Evolutionary conservation across 1,140 invertebrate species (phyloP).

Genomic region (Sminthurides bifidus): DNA sequence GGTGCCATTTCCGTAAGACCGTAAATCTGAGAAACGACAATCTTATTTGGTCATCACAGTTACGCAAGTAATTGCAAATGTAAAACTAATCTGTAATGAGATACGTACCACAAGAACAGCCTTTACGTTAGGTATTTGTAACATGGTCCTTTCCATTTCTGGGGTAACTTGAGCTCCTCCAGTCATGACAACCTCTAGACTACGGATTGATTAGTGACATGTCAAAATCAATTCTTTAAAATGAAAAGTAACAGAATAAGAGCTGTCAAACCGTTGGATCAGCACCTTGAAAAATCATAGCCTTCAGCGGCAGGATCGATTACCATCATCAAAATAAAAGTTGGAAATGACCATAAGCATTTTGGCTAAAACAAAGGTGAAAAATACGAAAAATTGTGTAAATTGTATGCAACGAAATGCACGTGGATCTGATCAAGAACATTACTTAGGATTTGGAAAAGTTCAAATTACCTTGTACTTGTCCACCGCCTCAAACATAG

Average conservation of each 20-base stretch:
- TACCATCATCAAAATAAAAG: conserved; percentile 4
- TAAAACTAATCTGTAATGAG: no score
- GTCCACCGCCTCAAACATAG: conserved; percentile 8
- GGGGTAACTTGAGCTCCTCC: conserved; percentile 11
- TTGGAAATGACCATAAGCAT: conserved; percentile 12
- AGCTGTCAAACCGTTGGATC: no score
- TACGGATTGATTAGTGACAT: no score
- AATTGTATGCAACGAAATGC: not conserved
- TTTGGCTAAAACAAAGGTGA: conserved; percentile 3
- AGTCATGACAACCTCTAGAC: not conserved
- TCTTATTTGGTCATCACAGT: no score
- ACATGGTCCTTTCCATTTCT: not conserved
- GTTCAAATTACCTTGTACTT: conserved; percentile 23
- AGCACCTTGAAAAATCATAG: conserved; percentile 1
- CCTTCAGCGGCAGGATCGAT: not conserved
- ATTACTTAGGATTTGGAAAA: no score
- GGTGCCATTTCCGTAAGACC: not conserved
- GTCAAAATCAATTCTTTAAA: no score
- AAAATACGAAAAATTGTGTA: not conserved
- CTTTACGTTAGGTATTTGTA: conserved; percentile 6
- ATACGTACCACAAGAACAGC: conserved; percentile 1
- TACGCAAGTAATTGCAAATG: no score
- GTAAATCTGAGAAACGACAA: no score
- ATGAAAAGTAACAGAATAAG: no score
- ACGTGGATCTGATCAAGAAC: not conserved